Conservation (phyloP, 2,113 vertebrate genomes). For the Dromiciops gliroides region DNA sequence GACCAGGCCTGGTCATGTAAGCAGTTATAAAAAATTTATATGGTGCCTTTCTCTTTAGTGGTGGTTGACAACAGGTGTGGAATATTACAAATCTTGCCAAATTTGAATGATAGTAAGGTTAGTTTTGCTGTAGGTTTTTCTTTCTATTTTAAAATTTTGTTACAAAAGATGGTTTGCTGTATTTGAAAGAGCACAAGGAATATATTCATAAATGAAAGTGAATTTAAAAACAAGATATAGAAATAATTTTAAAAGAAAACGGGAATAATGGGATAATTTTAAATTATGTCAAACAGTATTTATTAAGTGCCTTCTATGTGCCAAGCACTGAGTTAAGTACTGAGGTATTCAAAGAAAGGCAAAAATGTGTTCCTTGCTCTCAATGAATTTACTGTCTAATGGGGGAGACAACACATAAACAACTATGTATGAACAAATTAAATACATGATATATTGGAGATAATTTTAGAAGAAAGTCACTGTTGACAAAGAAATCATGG, state of each 20-base stretch:
- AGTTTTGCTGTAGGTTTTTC: background rate
- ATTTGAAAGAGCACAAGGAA: too few species aligned
- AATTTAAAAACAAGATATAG: background rate
- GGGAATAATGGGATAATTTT: background rate
- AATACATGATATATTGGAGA: background rate
- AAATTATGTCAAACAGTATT: background rate
- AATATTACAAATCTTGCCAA: background rate
- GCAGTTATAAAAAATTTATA: background rate
- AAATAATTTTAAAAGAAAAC: background rate
- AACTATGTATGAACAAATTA: background rate
- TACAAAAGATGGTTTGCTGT: background rate
- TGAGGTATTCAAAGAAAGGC: background rate
- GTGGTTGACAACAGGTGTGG: background rate
- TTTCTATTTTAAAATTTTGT: background rate
- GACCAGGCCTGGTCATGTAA: background rate
- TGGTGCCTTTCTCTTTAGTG: background rate
- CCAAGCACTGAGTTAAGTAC: background rate
- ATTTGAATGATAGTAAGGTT: background rate
- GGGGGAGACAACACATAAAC: background rate
- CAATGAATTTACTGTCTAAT: background rate
- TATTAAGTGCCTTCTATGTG: background rate
- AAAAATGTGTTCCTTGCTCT: background rate
- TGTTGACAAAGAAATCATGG: too few species aligned
- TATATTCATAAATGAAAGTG: background rate
- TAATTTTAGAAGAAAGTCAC: background rate